phyloP scores from a whole-genome alignment of 2,888 invertebrate species.

The Drosophila cognata region DNA sequence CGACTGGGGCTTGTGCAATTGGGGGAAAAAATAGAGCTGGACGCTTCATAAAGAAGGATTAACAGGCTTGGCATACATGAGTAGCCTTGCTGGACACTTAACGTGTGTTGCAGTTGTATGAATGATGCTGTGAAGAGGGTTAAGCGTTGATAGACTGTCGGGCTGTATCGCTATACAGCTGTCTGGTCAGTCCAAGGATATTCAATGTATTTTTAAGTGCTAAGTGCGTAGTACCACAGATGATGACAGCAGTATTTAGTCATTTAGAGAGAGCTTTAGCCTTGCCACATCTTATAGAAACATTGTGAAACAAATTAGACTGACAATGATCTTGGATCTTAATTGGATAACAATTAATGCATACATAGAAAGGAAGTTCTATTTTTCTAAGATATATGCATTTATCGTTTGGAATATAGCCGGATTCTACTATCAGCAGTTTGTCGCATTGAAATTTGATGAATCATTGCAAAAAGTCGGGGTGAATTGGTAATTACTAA shows the following conservation, averaged over 20 bases:
- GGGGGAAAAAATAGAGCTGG: constrained; percentile 12
- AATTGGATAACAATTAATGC: not conserved
- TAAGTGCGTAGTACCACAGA: not conserved
- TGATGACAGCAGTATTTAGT: not conserved
- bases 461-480: not conserved
- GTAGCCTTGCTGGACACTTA: constrained; percentile 35
- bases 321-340: not conserved
- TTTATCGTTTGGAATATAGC: too few species aligned
- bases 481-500: not conserved
- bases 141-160: constrained; percentile 49
- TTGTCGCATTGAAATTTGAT: too few species aligned
- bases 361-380: too few species aligned
- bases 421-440: too few species aligned
- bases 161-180: not conserved
- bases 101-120: constrained; percentile 26
- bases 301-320: not conserved
- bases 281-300: not conserved
- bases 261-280: not conserved
- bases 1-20: constrained; percentile 21
- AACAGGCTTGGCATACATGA: constrained; percentile 27
- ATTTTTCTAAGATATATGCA: too few species aligned
- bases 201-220: not conserved
- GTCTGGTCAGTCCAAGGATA: not conserved
- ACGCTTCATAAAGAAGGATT: constrained; percentile 62
- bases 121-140: constrained; percentile 54